Percentiles rank a stretch among this genome's conserved stretches.
These are phyloP conservation scores for Agrochola lota DNA, from an alignment of 2,888 invertebrate species.

Conservation along the genomic window DNA sequence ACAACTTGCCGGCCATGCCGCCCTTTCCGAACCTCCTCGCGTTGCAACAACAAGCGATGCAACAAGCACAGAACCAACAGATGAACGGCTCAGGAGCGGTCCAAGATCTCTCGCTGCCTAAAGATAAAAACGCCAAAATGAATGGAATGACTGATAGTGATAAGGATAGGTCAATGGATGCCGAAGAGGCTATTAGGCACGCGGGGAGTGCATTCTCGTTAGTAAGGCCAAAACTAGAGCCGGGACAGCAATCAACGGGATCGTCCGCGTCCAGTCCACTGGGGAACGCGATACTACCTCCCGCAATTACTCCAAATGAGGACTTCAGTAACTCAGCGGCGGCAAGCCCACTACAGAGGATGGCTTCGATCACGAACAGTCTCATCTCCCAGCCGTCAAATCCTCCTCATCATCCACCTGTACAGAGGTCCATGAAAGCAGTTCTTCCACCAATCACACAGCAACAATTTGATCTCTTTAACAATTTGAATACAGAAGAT, in stretches of 20 bases:
- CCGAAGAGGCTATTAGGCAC: conserved; percentile 93
- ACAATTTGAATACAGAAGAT: conserved; percentile 99
- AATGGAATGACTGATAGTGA: conserved; percentile 92
- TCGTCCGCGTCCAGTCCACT: conserved; percentile 96
- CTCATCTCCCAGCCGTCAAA: conserved; percentile 97
- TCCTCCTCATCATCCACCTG: conserved; percentile 95
- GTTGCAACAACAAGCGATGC: conserved; percentile 92
- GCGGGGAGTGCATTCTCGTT: conserved; percentile 96
- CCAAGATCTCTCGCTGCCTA: conserved; percentile 96
- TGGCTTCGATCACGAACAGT: conserved; percentile 99
- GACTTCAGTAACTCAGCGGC: conserved; percentile 95
- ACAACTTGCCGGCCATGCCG: conserved; percentile 88
- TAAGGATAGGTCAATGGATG: conserved; percentile 91
- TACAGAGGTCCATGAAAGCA: conserved; percentile 97
- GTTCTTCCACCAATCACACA: conserved; percentile 99
- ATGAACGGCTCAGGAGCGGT: conserved; percentile 92
- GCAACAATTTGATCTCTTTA: conserved; percentile 99
- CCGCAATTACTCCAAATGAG: conserved; percentile 95
- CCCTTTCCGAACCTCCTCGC: conserved; percentile 93
- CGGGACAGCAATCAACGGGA: conserved; percentile 93
- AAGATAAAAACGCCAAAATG: conserved; percentile 92
- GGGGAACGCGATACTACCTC: conserved; percentile 96
- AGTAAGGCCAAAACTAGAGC: conserved; percentile 96
- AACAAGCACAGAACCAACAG: conserved; percentile 87
- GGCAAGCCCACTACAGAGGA: conserved; percentile 98